Base-by-base conservation (phyloP, 2,888 invertebrate genomes). In the Lasioglossum figueresi region DNA sequence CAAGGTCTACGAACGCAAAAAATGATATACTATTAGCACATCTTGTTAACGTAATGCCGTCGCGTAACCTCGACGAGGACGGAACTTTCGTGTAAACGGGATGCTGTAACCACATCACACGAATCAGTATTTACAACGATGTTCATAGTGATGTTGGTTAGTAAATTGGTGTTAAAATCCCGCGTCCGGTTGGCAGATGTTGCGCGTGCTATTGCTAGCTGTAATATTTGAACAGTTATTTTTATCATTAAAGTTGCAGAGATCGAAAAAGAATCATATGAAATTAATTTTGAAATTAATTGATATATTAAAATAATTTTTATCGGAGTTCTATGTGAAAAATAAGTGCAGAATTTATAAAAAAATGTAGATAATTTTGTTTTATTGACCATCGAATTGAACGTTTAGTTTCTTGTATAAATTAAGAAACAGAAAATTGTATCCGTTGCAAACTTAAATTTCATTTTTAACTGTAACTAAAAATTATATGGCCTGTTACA, bases 21-120 rank as follows among this genome's bases (percentile, higher is more conserved):
- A 68, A 68, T 68, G 37, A 37, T 68, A 68, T 68, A 37, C 23
- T 68, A 68, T 68, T 68, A 68, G 68, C 23, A 37, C 23, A 68
- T 68, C 37, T 68, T 23, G 68, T 68, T 68, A 68, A 23, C 68
- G 68, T 37, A 68, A 68, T 12, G 8, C 19, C 34, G 23, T 1
- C 68, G 68, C 23, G 68, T 68, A 68, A 68, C 68, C 68, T 68
- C 34, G 68, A 23, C 23, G 68, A 19, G 37, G 23, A 68, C 68
- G 10, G 4, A 37, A 68, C 68, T 14, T 68, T 68, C 68, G 68
- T 37, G 37, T 68, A 68, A 68, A 68, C 1, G 23, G 4, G 4
- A 37, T 68, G 23, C 68, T 37, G 37, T 37, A 10, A 68, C 37
- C 34, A 23, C 23, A 0, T 68, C 37, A 12, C 68, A 37, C 37